These are phyloP conservation scores for Bembecia ichneumoniformis DNA, from an alignment of 2,888 invertebrate genomes.

Conservation along the genomic window DNA sequence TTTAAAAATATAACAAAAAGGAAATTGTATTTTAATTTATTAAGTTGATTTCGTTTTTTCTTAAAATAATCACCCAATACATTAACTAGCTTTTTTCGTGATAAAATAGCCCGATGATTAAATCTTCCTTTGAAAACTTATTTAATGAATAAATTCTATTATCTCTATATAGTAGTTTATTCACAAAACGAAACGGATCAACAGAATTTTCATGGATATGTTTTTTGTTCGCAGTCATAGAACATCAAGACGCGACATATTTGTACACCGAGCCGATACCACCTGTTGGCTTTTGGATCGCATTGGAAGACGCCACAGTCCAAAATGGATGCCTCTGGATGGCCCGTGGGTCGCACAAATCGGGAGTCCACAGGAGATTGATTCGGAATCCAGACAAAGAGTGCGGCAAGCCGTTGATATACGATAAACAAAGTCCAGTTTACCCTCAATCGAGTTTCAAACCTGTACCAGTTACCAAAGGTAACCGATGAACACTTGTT, in stretches of 20 bases:
- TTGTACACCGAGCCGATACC: conserved; percentile 87
- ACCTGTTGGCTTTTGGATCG: conserved; percentile 94
- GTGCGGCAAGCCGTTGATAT: conserved; percentile 75
- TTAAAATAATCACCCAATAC: too few relatives aligned
- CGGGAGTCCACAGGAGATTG: conserved; percentile 81
- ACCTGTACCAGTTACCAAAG: conserved; percentile 87
- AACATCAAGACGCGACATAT: conserved; percentile 92
- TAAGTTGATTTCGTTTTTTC: too few relatives aligned
- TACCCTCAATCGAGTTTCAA: conserved; percentile 83
- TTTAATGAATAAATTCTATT: too few relatives aligned
- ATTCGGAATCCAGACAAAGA: conserved; percentile 78
- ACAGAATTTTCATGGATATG: too few relatives aligned
- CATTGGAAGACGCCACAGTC: conserved; percentile 91
- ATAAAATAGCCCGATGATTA: too few relatives aligned
- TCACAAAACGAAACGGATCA: too few relatives aligned
- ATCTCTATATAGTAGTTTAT: too few relatives aligned
- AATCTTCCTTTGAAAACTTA: too few relatives aligned
- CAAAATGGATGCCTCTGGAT: conserved; percentile 97
- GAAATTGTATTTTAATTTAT: too few relatives aligned
- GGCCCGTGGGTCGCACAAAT: conserved; percentile 91
- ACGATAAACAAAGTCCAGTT: conserved; percentile 76
- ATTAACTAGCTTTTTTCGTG: too few relatives aligned
- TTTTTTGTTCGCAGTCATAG: conserved; percentile 68
- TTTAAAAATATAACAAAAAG: too few relatives aligned
- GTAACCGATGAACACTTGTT: conserved; percentile 44